A percentile compares a stretch with the other conserved stretches of the same genome.
phyloP scores from a whole-genome alignment of 2,888 invertebrate genomes.

The Eubasilissa splendida region DNA sequence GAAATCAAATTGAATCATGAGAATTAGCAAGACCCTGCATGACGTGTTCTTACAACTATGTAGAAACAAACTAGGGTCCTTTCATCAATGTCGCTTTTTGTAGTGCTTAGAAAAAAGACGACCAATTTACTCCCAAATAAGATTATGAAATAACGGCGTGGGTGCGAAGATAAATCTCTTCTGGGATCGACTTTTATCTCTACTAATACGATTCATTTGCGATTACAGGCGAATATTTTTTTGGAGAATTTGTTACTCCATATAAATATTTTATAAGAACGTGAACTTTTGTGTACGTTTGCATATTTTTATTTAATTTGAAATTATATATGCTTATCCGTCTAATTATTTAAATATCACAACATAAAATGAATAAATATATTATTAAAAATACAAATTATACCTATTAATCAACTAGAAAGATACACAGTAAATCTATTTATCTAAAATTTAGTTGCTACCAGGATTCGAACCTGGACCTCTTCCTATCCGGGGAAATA shows the following conservation, averaged over 20 bases:
- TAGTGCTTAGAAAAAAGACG: constrained; percentile 16
- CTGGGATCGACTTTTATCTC: constrained; percentile 41
- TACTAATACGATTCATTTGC: constrained; percentile 41
- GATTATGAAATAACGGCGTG: constrained; percentile 28
- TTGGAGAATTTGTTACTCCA: constrained; percentile 3
- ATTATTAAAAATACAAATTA: no score
- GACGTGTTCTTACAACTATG: not conserved
- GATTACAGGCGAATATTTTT: constrained; percentile 24
- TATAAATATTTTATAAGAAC: constrained; percentile 9
- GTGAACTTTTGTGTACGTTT: no score
- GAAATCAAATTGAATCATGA: not conserved
- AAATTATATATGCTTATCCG: no score
- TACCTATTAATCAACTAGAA: no score
- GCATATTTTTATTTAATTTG: no score
- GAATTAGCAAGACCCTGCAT: not conserved
- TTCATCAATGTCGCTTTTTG: constrained; percentile 34
- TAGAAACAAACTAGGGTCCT: constrained; percentile 15
- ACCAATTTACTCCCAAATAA: constrained; percentile 34
- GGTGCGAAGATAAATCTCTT: constrained; percentile 23
- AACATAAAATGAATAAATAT: no score
- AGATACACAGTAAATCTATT: no score
- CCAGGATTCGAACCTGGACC: no score
- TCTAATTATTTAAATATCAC: no score
- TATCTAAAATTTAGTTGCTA: no score
- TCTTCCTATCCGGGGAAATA: no score